phyloP scores from a whole-genome alignment of 2,797 vertebrate genomes.

The Tinamus major region DNA sequence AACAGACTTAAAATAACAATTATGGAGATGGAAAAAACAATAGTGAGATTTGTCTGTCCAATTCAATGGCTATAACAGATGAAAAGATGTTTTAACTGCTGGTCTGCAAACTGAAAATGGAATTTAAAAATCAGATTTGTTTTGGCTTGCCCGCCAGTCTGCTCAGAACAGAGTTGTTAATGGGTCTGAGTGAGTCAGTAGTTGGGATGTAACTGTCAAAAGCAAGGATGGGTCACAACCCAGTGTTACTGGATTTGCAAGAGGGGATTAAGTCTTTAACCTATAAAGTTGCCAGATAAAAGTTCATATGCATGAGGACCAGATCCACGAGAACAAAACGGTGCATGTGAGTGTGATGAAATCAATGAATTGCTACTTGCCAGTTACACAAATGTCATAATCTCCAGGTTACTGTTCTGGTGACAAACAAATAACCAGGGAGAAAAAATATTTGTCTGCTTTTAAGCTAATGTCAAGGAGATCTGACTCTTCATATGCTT shows the following conservation, averaged over 20 bases:
- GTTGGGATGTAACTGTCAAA: background rate
- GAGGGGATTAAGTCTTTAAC: background rate
- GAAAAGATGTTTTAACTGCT: background rate
- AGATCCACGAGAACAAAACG: background rate
- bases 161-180: background rate
- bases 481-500: background rate
- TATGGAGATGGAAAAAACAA: too few relatives aligned
- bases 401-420: background rate
- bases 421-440: background rate
- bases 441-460: background rate
- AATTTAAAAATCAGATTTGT: background rate
- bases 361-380: background rate
- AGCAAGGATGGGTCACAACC: background rate
- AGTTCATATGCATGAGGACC: background rate
- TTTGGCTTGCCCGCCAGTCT: background rate
- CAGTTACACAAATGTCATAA: accelerated
- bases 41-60: background rate
- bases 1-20: background rate
- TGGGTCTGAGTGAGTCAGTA: background rate
- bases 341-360: background rate
- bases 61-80: background rate
- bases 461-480: background rate
- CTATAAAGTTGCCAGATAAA: background rate
- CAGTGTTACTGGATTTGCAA: background rate
- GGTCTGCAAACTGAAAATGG: background rate